Evolutionary conservation across 1,140 invertebrate species (phyloP).

Genomic region (Drusus annulatus): DNA sequence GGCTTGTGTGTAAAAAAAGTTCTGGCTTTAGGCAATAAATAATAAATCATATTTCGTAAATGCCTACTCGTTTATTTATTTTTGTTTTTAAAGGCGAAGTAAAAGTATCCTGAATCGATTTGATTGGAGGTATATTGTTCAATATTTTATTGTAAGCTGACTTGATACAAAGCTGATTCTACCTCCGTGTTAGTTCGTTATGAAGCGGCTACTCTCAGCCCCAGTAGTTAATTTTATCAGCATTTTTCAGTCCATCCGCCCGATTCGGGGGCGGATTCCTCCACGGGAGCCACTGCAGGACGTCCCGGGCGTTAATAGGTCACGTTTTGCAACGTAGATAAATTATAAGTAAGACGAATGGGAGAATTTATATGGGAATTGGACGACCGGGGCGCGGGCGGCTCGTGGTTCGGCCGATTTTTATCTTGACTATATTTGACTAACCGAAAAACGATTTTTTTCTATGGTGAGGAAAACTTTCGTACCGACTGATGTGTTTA

Average conservation of each 20-base stretch:
- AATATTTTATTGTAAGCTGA: too few relatives aligned
- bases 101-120: too few relatives aligned
- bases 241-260: conserved; percentile 8
- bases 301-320: conserved; percentile 39
- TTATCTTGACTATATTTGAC: too few relatives aligned
- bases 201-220: neutral
- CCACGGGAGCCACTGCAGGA: neutral
- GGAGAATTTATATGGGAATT: conserved; percentile 23
- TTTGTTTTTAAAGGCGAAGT: too few relatives aligned
- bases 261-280: neutral
- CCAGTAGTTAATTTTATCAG: neutral
- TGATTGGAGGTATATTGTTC: too few relatives aligned
- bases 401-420: neutral
- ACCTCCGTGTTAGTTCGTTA: neutral
- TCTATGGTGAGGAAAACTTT: too few relatives aligned
- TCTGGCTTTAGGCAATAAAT: too few relatives aligned
- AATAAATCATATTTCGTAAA: too few relatives aligned
- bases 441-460: too few relatives aligned
- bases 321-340: conserved; percentile 45
- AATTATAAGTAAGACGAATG: conserved; percentile 51
- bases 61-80: too few relatives aligned
- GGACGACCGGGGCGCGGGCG: neutral
- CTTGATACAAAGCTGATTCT: neutral
- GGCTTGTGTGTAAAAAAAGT: too few relatives aligned
- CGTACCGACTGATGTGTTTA: too few relatives aligned